Evolutionary conservation across 2,888 invertebrate species (phyloP).

Genomic region (Thelaira solivaga): DNA sequence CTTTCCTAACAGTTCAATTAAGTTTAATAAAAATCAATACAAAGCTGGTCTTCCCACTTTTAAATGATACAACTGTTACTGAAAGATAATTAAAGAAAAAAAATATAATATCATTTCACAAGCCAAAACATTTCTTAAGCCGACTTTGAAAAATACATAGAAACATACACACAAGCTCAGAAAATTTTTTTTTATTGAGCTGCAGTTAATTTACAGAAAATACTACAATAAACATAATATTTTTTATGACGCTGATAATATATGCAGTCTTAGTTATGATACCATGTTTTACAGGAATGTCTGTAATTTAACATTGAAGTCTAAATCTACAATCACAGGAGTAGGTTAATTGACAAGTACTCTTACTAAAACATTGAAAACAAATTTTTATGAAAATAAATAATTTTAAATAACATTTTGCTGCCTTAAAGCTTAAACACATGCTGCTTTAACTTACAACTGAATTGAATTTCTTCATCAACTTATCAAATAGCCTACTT

Average conservation of each 20-base stretch:
- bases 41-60: constrained; percentile 32
- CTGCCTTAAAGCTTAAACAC: no score
- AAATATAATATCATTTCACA: constrained; percentile 22
- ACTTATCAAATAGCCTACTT: constrained; percentile 8
- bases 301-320: constrained; percentile 22
- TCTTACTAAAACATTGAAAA: not conserved
- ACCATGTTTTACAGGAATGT: constrained; percentile 43
- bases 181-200: no score
- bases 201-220: constrained; percentile 18
- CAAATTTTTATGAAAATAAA: no score
- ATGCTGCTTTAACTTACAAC: no score
- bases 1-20: no score
- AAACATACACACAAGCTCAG: no score
- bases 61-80: not conserved
- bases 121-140: constrained; percentile 13
- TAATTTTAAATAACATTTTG: no score
- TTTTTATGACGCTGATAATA: constrained; percentile 12
- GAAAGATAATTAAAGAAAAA: constrained; percentile 43
- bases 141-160: constrained; percentile 34
- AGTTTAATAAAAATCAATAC: not conserved
- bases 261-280: constrained; percentile 30
- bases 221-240: constrained; percentile 23
- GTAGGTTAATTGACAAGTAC: constrained; percentile 11
- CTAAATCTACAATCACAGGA: not conserved
- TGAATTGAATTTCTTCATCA: not conserved